A percentile compares a stretch with the other conserved stretches of the same genome.
These are phyloP conservation scores for Lepidurus couesii DNA, from an alignment of 1,140 invertebrate species.

Conservation along the genomic window DNA sequence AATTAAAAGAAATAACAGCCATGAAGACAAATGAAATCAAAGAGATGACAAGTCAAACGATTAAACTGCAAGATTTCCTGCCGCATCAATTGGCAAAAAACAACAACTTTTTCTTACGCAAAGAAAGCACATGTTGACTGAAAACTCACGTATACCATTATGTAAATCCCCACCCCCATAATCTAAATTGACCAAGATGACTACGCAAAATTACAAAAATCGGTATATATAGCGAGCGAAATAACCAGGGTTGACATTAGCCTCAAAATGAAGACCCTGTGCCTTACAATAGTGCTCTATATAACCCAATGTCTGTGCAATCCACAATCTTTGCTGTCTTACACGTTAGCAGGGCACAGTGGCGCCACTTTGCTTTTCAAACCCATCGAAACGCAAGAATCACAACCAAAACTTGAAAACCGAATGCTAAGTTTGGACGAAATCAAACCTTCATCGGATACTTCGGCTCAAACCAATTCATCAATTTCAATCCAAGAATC, in stretches of 20 bases:
- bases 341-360: not conserved
- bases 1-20: too few relatives aligned
- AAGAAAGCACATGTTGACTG: too few relatives aligned
- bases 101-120: too few relatives aligned
- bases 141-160: too few relatives aligned
- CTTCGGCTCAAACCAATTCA: not conserved
- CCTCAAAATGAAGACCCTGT: not conserved
- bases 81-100: too few relatives aligned
- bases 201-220: not conserved
- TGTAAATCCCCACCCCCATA: not conserved
- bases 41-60: too few relatives aligned
- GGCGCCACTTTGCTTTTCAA: not conserved
- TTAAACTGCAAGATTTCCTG: too few relatives aligned
- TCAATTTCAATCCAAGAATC: not conserved
- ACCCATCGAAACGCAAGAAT: constrained; percentile 1
- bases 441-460: not conserved
- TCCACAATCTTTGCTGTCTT: not conserved
- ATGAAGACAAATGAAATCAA: too few relatives aligned
- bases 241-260: not conserved
- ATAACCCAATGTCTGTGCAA: not conserved
- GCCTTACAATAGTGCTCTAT: not conserved
- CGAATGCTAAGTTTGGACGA: not conserved
- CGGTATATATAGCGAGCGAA: not conserved
- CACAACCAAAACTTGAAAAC: not conserved
- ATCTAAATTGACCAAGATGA: not conserved